Base-by-base conservation (phyloP, 2,888 invertebrate species). In the Meiosimyza platycephala region DNA sequence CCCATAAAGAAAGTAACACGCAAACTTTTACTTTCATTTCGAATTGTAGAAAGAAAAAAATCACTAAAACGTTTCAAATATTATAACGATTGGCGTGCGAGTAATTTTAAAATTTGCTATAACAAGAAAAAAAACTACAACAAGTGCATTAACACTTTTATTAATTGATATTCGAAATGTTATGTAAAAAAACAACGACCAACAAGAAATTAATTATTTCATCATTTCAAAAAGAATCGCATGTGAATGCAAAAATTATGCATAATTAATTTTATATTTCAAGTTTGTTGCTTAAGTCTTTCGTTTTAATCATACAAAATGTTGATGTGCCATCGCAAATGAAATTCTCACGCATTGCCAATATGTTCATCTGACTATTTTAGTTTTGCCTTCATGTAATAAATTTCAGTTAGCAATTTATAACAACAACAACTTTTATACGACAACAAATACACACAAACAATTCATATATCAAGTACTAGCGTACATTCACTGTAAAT, bases 201-300 rank as follows among this genome's bases (percentile, higher is more conserved):
- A 28, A 28, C 28, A 60, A 60, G 40, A 60, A 28, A 15, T n/a
- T 40, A 40, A 40, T 40, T 40, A 40, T 6, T 40, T 40, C 9
- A 40, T 40, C 15, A 47, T n/a, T 47, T 63, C 1, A 16, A 16
- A 48, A 16, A 64, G 51, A 64, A 51, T 64, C 52, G 9, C 28
- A 40, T 64, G 50, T 51, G 51, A 22, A 16, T 28, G 50, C 15
- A 57, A 5, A 55, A 57, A 9, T 13, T 22, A 12, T 28, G 57
- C 15, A 22, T 22, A 12, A 18, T 28, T 28, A 12, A 12, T 22
- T 57, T 48, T 55, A 22, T 9, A 62, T 11, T 50, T 33, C 50
- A 63, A 70, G 73, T 76, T 73, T 72, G 73, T 57, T 63, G 64
- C 52, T 67, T 63, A 75, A 75, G 71, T 72, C 73, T 75, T 75